Percentiles rank a stretch among this genome's conserved stretches.
These are phyloP conservation scores for Tenthredo mesomela DNA, from an alignment of 2,888 invertebrate species.

Conservation along the genomic window DNA sequence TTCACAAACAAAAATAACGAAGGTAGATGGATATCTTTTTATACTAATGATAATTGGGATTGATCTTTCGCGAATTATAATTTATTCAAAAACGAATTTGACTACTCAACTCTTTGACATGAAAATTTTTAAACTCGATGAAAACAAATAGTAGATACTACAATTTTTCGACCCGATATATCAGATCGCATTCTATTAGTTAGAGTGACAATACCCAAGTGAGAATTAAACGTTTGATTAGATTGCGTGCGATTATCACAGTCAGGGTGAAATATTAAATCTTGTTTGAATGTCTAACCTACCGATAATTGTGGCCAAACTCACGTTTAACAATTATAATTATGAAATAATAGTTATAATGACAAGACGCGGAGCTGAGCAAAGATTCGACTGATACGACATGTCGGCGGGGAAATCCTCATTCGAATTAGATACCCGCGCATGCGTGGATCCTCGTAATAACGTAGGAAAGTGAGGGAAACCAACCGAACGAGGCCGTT, in stretches of 20 bases:
- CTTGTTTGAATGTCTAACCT: background rate
- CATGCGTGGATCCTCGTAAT: conserved; percentile 38
- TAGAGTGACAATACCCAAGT: background rate
- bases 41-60: background rate
- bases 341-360: background rate
- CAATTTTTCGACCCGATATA: background rate
- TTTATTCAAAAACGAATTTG: background rate
- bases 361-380: conserved; percentile 42
- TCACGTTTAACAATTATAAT: conserved; percentile 20
- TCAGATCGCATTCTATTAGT: background rate
- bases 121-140: background rate
- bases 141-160: background rate
- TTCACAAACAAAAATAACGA: background rate
- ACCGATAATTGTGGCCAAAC: background rate
- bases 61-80: background rate
- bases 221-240: background rate
- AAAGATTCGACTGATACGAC: conserved; percentile 62
- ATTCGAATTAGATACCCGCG: conserved; percentile 42
- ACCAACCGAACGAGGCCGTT: conserved; percentile 44
- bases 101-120: background rate
- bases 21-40: background rate
- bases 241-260: background rate
- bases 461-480: conserved; percentile 42
- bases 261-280: background rate
- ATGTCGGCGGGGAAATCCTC: conserved; percentile 57